Percentiles rank a stretch among this genome's conserved stretches.
phyloP scores from a whole-genome alignment of 2,888 invertebrate species.

The Scaptomyza reducta region DNA sequence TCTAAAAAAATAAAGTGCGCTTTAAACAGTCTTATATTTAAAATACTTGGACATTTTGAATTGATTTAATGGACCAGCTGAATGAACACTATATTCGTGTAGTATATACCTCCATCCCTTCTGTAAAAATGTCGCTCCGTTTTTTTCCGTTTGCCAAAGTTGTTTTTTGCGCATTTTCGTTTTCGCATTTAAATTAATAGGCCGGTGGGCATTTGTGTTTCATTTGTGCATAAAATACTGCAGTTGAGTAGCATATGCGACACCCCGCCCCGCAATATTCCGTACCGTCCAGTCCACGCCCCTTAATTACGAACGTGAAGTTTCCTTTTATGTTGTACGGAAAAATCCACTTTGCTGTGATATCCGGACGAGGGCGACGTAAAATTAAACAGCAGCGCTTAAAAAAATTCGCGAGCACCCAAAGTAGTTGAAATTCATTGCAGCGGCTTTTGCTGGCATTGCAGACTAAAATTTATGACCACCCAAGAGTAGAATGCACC shows the following conservation, averaged over 20 bases:
- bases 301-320: slow-evolving; percentile 63
- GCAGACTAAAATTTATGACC: slow-evolving; percentile 64
- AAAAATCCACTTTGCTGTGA: slow-evolving; percentile 79
- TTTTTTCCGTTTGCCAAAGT: slow-evolving; percentile 11
- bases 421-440: slow-evolving; percentile 72
- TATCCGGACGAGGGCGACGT: slow-evolving; percentile 63
- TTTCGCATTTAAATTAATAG: slow-evolving; percentile 71
- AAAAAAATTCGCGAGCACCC: slow-evolving; percentile 59
- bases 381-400: slow-evolving; percentile 69
- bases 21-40: no score
- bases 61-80: neutral
- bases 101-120: neutral
- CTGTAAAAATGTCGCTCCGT: slow-evolving; percentile 8
- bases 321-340: slow-evolving; percentile 76
- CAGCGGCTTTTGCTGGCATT: slow-evolving; percentile 40
- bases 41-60: neutral
- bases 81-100: neutral
- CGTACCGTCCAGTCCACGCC: neutral
- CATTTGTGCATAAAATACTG: slow-evolving; percentile 67
- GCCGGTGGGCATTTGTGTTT: slow-evolving; percentile 74
- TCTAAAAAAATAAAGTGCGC: no score
- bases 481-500: neutral
- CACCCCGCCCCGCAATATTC: slow-evolving; percentile 5
- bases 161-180: slow-evolving; percentile 33
- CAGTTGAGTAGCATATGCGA: slow-evolving; percentile 44